These are phyloP conservation scores for Stramonita haemastoma DNA, from an alignment of 2,888 invertebrate species.

Conservation along the genomic window DNA sequence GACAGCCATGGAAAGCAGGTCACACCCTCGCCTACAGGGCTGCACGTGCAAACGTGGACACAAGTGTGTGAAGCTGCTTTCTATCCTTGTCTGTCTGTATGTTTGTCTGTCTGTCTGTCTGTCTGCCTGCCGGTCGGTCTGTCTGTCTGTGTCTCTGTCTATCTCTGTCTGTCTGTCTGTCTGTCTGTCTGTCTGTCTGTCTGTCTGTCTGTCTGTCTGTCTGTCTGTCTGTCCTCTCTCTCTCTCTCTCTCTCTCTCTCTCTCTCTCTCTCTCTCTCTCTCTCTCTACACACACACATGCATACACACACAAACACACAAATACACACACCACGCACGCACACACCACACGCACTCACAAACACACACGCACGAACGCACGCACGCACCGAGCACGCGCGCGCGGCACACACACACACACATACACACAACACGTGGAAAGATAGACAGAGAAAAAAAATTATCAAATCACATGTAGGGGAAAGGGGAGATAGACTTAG, in stretches of 20 bases:
- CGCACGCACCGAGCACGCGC: neutral
- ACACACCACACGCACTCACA: conserved; percentile 11
- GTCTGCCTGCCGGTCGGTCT: neutral
- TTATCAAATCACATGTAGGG: no score
- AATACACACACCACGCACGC: neutral
- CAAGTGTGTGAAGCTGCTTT: neutral
- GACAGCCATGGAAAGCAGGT: no score
- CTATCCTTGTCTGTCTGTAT: neutral
- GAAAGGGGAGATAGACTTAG: no score
- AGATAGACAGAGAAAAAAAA: no score
- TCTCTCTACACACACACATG: conserved; percentile 4
- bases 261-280: conserved; percentile 17
- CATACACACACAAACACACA: neutral
- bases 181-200: neutral
- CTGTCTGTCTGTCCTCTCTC: neutral
- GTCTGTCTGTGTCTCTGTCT: neutral
- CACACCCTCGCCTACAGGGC: no score
- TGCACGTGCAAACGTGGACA: no score
- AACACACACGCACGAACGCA: neutral
- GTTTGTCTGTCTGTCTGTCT: neutral
- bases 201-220: neutral
- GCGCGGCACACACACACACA: neutral
- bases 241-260: conserved; percentile 2
- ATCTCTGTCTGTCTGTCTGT: neutral
- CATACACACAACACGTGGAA: neutral